These are phyloP conservation scores for Etheostoma cragini DNA, from an alignment of 2,113 vertebrate genomes.

Conservation along the genomic window DNA sequence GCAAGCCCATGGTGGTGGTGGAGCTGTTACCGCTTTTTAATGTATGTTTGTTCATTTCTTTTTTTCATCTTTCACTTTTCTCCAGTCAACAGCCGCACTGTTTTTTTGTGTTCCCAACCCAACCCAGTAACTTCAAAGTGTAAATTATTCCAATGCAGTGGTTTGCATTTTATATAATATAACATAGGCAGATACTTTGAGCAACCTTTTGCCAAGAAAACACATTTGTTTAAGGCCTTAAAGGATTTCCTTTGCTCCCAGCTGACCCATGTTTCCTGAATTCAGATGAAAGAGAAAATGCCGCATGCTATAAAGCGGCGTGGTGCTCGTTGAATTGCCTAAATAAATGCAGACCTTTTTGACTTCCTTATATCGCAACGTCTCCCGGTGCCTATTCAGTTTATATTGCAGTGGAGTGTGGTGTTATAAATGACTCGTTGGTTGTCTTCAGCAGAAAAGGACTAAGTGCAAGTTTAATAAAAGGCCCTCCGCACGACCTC, in stretches of 20 bases:
- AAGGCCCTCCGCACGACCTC: constrained; percentile 56
- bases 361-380: constrained; percentile 49
- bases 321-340: constrained; percentile 39
- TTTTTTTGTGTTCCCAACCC: background rate
- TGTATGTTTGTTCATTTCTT: constrained; percentile 80
- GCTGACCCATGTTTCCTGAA: constrained; percentile 51
- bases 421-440: constrained; percentile 66
- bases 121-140: constrained; percentile 9
- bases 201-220: constrained; percentile 15
- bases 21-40: constrained; percentile 94
- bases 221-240: constrained; percentile 34
- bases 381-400: constrained; percentile 65
- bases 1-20: constrained; percentile 92
- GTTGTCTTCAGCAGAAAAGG: constrained; percentile 54
- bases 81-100: background rate
- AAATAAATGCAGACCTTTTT: constrained; percentile 68
- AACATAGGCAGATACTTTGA: background rate
- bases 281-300: constrained; percentile 57
- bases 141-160: constrained; percentile 15
- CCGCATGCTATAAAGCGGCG: constrained; percentile 68
- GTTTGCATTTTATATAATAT: constrained; percentile 33
- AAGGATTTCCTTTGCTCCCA: constrained; percentile 40
- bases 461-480: constrained; percentile 70
- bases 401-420: constrained; percentile 67
- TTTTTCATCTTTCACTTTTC: background rate